Conservation (phyloP, 2,113 vertebrate genomes). For the Anolis carolinensis region DNA sequence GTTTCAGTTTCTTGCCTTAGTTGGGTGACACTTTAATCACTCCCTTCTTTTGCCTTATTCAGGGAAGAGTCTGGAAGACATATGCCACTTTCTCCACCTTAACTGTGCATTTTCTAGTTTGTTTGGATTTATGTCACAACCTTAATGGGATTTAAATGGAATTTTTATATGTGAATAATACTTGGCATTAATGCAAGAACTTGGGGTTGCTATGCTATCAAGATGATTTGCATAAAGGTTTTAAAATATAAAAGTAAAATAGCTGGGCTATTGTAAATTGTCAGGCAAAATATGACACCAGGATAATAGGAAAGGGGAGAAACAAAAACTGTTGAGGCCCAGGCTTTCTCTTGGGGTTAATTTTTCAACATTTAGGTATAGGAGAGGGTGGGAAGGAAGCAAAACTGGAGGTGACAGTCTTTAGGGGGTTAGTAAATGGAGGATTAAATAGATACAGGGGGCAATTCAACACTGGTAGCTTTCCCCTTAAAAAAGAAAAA, state of each 20-base stretch:
- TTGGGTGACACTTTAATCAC: conserved; percentile 56
- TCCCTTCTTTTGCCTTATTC: conserved; percentile 64
- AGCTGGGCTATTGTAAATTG: conserved; percentile 71
- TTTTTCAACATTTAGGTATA: conserved; percentile 34
- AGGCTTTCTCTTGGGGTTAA: conserved; percentile 43
- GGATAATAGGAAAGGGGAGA: conserved; percentile 33
- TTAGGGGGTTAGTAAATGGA: conserved; percentile 54
- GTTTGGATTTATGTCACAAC: conserved; percentile 83
- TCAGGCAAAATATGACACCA: conserved; percentile 20
- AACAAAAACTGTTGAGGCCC: not conserved
- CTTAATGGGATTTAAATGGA: conserved; percentile 86
- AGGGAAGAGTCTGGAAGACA: conserved; percentile 71
- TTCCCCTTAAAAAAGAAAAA: conserved; percentile 40
- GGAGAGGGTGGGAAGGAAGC: conserved; percentile 8
- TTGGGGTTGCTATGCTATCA: conserved; percentile 69
- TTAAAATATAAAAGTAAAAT: conserved; percentile 79
- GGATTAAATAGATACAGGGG: conserved; percentile 45
- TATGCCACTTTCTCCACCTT: conserved; percentile 80
- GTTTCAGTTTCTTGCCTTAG: conserved; percentile 49
- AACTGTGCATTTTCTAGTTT: conserved; percentile 80
- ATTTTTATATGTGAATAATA: conserved; percentile 82
- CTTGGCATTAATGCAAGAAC: conserved; percentile 74
- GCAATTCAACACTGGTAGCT: conserved; percentile 43
- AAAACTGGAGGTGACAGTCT: conserved; percentile 31
- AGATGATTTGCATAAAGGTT: conserved; percentile 79